Conservation (phyloP, 2,113 vertebrate species). For the Myotis lucifugus region DNA sequence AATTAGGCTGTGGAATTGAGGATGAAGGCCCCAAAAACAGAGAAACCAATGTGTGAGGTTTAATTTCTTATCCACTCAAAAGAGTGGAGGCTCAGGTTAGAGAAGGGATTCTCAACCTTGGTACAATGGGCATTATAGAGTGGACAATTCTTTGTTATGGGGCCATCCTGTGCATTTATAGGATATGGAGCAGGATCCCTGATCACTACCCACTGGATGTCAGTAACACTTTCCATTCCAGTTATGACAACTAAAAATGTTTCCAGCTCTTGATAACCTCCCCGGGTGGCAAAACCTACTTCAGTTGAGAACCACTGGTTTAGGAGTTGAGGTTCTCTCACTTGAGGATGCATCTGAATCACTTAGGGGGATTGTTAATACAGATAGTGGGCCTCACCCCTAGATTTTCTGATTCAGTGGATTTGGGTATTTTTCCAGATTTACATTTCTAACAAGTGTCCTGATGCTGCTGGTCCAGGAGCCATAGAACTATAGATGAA, state of each 20-base stretch:
- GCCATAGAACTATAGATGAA: not conserved
- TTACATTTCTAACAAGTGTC: not conserved
- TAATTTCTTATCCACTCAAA: not conserved
- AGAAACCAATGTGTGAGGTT: not conserved
- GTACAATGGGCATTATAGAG: too few relatives aligned
- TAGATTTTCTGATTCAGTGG: not conserved
- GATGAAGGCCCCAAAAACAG: accelerated
- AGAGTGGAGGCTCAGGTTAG: not conserved
- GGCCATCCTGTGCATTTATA: not conserved
- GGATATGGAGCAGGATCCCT: not conserved
- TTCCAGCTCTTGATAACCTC: not conserved
- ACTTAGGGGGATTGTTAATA: not conserved
- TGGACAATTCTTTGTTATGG: not conserved
- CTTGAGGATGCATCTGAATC: not conserved
- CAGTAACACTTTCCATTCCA: not conserved
- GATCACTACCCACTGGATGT: not conserved
- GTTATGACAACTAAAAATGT: not conserved
- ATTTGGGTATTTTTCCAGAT: not conserved
- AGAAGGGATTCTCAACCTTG: not conserved
- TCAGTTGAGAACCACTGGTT: not conserved
- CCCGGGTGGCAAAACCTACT: not conserved
- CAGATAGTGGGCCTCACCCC: not conserved
- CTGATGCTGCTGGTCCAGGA: not conserved
- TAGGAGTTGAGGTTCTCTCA: not conserved
- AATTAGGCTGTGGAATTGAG: not conserved